A percentile compares a stretch with the other conserved stretches of the same genome.
Evolutionary conservation across 2,888 invertebrate species (phyloP).

Genomic region (Iselma pallidipennis): DNA sequence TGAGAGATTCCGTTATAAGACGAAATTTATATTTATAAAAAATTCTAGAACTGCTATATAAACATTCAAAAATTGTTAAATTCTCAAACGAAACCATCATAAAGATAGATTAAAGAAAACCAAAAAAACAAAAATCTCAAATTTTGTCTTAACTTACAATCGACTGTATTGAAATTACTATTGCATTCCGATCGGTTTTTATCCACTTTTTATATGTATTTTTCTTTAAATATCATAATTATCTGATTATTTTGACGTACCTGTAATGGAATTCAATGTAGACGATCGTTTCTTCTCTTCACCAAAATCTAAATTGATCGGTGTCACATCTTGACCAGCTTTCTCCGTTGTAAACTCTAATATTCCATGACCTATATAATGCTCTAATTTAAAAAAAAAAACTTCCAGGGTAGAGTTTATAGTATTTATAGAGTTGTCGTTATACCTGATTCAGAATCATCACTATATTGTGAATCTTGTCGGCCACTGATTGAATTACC

Average conservation of each 20-base stretch:
- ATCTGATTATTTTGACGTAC: conserved; percentile 53
- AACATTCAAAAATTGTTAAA: neutral
- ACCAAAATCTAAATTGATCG: conserved; percentile 79
- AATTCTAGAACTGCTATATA: neutral
- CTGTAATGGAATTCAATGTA: conserved; percentile 76
- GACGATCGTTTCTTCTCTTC: conserved; percentile 70
- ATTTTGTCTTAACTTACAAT: no score
- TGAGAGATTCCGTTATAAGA: neutral
- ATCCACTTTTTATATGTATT: no score
- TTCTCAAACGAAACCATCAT: no score
- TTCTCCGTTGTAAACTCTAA: conserved; percentile 86
- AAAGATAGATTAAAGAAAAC: no score
- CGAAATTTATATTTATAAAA: no score
- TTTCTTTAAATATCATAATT: neutral
- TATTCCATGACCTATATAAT: conserved; percentile 73
- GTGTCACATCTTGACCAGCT: conserved; percentile 86
- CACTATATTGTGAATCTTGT: conserved; percentile 56
- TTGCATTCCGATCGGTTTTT: no score
- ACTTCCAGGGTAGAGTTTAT: no score
- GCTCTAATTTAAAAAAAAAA: no score
- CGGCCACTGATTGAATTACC: conserved; percentile 53
- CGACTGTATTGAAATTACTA: no score
- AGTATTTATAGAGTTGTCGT: conserved; percentile 5
- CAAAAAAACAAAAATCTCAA: neutral
- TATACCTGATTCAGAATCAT: conserved; percentile 58